A percentile compares a stretch with the other conserved stretches of the same genome.
Evolutionary conservation across 2,888 invertebrate genomes (phyloP).

Genomic region (Synanthedon myopaeformis): DNA sequence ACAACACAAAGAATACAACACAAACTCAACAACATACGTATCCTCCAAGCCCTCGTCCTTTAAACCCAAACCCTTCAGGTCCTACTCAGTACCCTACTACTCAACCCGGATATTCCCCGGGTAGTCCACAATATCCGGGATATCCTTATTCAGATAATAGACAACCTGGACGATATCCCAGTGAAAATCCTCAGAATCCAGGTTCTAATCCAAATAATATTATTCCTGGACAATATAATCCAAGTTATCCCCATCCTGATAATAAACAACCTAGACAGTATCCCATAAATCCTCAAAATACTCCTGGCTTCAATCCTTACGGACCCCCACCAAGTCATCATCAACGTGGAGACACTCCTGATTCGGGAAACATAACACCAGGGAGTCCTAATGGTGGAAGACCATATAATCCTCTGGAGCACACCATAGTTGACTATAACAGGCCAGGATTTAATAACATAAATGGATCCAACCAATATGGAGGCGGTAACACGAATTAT

Average conservation of each 20-base stretch:
- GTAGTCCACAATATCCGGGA: neutral
- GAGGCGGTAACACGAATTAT: slow-evolving; percentile 9
- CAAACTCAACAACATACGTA: neutral
- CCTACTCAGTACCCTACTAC: neutral
- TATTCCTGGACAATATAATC: neutral
- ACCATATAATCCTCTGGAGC: neutral
- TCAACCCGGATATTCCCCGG: neutral
- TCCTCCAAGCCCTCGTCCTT: neutral
- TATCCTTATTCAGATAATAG: neutral
- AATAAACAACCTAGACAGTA: neutral
- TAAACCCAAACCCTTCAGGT: neutral
- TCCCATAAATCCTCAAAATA: neutral
- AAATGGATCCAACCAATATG: neutral
- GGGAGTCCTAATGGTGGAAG: neutral
- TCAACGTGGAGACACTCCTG: neutral
- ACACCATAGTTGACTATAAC: neutral
- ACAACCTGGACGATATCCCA: neutral
- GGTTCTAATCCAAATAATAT: neutral
- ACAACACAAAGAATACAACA: neutral
- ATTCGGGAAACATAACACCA: neutral
- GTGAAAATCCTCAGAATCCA: neutral
- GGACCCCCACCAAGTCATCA: neutral
- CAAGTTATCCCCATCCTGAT: neutral
- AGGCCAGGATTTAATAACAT: slow-evolving; percentile 6
- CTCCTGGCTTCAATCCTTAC: neutral